A percentile compares a stretch with the other conserved stretches of the same genome.
phyloP scores from a whole-genome alignment of 1,140 invertebrate species.

The Drosophila malerkotliana region DNA sequence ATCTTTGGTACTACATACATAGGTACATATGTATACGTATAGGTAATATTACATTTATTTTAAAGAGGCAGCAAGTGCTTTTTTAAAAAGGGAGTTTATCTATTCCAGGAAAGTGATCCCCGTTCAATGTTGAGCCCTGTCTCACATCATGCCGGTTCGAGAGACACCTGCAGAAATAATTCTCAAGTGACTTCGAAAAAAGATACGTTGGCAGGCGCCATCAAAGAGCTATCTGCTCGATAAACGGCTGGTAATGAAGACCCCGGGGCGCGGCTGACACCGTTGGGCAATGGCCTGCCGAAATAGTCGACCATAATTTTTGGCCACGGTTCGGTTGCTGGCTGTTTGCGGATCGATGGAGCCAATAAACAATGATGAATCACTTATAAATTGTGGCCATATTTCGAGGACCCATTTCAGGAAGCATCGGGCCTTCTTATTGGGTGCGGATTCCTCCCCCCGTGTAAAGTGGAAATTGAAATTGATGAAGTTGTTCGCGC shows the following conservation, averaged over 20 bases:
- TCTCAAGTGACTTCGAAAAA: not conserved
- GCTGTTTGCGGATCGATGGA: conserved; percentile 66
- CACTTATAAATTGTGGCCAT: conserved; percentile 81
- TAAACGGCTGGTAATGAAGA: conserved; percentile 38
- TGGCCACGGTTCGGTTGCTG: conserved; percentile 44
- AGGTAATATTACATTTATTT: no score
- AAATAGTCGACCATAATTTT: conserved; percentile 75
- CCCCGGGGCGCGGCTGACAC: conserved; percentile 26
- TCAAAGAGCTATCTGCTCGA: not conserved
- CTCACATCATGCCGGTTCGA: no score
- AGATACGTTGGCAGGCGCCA: not conserved
- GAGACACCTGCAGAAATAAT: not conserved
- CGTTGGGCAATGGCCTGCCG: conserved; percentile 16
- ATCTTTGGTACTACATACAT: no score
- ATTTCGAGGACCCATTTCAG: conserved; percentile 51
- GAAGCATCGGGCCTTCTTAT: conserved; percentile 37
- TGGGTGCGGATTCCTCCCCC: not conserved
- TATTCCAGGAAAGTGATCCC: not conserved
- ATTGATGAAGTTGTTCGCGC: conserved; percentile 5
- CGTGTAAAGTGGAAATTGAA: not conserved
- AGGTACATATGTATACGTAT: no score
- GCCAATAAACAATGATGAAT: conserved; percentile 81
- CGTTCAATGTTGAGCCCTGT: not conserved
- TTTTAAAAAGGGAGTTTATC: not conserved
- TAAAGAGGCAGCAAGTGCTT: no score